Base-by-base conservation (phyloP, 2,888 invertebrate species). In the Drosophila recens region DNA sequence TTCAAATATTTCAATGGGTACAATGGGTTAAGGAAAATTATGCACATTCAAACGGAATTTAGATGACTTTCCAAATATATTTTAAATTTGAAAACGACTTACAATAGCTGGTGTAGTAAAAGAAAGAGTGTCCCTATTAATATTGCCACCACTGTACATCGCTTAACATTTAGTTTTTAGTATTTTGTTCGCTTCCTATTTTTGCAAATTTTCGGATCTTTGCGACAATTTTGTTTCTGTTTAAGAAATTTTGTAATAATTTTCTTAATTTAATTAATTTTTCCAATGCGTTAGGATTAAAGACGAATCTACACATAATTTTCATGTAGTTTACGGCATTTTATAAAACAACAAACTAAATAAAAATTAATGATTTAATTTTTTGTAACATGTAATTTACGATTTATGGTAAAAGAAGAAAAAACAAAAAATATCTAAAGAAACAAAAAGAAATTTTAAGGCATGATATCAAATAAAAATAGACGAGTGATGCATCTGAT, bases 401-500 rank as follows among this genome's bases (percentile, higher is more conserved):
- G 71, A 70, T 75, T 82, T 80, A 82, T 73, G 68, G 51, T 76
- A 76, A 75, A 84, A 65, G 57, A 59, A 46, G n/a, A n/a, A 61
- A 63, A 67, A 64, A 13, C 10, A 68, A 68, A 67, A 71, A 75
- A 73, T 62, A 69, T 69, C 46, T 66, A 72, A 72, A 65, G 64
- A 72, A 69, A 63, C 69, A 76, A 63, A 56, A 63, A 33, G 49
- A 59, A 43, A 72, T 71, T 81, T 86, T 84, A 84, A 81, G 87
- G 72, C 87, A 86, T 80, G 57, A 72, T 81, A 83, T 85, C 80
- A 80, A 83, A 85, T 79, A 79, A 75, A 69, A 67, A 74, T 79
- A 68, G 83, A 83, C 79, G 79, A 84, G 84, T 75, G 70, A 87
- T 84, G 87, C 84, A 84, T 84, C 84, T 84, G 87, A 86, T 72